Conservation (phyloP, 2,113 vertebrate species). For the Aviceda subcristata region DNA sequence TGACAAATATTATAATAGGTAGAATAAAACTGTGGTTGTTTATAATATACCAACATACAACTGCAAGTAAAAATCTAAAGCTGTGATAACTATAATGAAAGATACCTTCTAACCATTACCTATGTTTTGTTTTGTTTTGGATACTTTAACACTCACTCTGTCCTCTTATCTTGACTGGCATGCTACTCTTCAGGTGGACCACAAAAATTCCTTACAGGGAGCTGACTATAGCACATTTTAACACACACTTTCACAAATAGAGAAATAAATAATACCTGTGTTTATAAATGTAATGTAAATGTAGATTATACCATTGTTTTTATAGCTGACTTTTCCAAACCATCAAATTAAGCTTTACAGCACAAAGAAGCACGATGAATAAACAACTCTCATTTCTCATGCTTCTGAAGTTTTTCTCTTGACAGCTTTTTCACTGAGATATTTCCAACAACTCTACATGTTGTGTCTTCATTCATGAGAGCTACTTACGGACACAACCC, state of each 20-base stretch:
- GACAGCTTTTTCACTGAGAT: not conserved
- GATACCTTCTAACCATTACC: not conserved
- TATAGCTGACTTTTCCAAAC: not conserved
- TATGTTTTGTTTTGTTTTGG: not conserved
- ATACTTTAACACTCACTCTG: not conserved
- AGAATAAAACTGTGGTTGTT: not conserved
- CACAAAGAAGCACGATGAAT: not conserved
- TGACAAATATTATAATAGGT: not conserved
- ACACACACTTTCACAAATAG: not conserved
- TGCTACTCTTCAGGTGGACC: not conserved
- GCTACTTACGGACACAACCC: constrained; percentile 62
- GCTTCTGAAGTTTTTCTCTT: not conserved
- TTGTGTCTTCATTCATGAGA: not conserved
- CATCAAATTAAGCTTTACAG: not conserved
- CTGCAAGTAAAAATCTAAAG: not conserved
- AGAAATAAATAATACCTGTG: not conserved
- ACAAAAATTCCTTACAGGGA: not conserved
- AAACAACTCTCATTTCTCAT: not conserved
- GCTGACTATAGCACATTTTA: not conserved
- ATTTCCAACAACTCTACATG: not conserved
- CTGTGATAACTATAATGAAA: not conserved
- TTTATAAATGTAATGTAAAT: not conserved
- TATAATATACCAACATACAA: not conserved
- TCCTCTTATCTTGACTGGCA: not conserved
- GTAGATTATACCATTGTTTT: not conserved